These are phyloP conservation scores for Darevskia nairensis DNA, from an alignment of 2,797 vertebrate genomes.

Conservation along the genomic window DNA sequence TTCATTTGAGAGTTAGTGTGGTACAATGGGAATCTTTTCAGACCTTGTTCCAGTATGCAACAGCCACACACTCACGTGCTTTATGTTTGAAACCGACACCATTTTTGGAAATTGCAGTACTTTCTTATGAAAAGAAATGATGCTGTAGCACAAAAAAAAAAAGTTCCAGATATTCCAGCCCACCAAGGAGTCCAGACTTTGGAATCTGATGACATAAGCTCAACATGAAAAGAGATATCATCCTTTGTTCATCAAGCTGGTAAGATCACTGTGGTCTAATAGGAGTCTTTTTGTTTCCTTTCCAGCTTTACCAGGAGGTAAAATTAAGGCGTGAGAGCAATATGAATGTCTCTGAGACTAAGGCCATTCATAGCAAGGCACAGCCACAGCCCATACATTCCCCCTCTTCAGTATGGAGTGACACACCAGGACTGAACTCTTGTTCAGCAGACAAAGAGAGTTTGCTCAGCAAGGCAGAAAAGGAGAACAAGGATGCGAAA, in stretches of 20 bases:
- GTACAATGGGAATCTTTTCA: not conserved
- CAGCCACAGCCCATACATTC: conserved; percentile 79
- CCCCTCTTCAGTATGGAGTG: conserved; percentile 73
- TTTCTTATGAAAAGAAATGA: not conserved
- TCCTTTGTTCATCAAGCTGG: conserved; percentile 4
- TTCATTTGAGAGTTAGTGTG: not conserved
- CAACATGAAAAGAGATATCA: not conserved
- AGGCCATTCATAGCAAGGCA: conserved; percentile 67
- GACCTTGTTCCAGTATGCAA: not conserved
- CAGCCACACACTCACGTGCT: not conserved
- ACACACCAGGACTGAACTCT: conserved; percentile 58
- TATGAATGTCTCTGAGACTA: conserved; percentile 71
- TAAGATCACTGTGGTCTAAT: conserved; percentile 12
- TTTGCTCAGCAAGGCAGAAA: conserved; percentile 53
- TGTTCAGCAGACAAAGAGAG: conserved; percentile 70
- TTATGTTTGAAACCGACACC: conserved; percentile 28
- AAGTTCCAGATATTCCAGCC: conserved; percentile 1
- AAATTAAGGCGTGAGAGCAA: conserved; percentile 84
- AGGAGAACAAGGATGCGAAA: conserved; percentile 52
- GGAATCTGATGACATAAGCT: not conserved
- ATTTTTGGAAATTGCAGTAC: not conserved
- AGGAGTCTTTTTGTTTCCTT: conserved; percentile 46
- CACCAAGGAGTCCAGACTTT: not conserved
- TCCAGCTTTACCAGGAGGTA: conserved; percentile 93
- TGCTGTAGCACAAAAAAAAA: not conserved